A percentile compares a stretch with the other conserved stretches of the same genome.
These are phyloP conservation scores for Amniataba percoides DNA, from an alignment of 2,797 vertebrate genomes.

Conservation along the genomic window DNA sequence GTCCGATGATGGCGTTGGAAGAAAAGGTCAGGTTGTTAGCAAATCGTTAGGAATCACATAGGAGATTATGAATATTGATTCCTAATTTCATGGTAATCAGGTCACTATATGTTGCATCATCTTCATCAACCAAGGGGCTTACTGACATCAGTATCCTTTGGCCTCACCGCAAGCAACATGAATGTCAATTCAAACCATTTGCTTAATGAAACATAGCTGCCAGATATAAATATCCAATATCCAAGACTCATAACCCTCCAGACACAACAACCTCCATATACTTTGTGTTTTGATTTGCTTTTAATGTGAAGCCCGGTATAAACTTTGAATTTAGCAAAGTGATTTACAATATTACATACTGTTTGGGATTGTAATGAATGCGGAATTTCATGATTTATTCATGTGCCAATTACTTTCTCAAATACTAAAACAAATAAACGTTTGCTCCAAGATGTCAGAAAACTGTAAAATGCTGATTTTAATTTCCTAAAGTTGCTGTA, in stretches of 20 bases:
- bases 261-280: background rate
- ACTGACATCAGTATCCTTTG: background rate
- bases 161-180: background rate
- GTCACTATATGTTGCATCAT: background rate
- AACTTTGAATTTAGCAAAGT: background rate
- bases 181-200: background rate
- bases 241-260: background rate
- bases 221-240: background rate
- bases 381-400: background rate
- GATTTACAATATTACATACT: background rate
- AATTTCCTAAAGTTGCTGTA: background rate
- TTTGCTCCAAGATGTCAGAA: background rate
- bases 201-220: background rate
- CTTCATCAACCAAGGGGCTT: background rate
- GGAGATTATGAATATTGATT: slow-evolving; percentile 7
- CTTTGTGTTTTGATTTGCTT: background rate
- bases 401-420: background rate
- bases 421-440: background rate
- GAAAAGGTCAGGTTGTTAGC: slow-evolving; percentile 11
- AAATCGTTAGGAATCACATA: slow-evolving; percentile 12
- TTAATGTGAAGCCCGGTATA: background rate
- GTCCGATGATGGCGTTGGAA: background rate
- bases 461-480: background rate
- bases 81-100: background rate
- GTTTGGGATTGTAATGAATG: background rate